Evolutionary conservation across 2,797 vertebrate species (phyloP).

Genomic region (Sebastes itinus): DNA sequence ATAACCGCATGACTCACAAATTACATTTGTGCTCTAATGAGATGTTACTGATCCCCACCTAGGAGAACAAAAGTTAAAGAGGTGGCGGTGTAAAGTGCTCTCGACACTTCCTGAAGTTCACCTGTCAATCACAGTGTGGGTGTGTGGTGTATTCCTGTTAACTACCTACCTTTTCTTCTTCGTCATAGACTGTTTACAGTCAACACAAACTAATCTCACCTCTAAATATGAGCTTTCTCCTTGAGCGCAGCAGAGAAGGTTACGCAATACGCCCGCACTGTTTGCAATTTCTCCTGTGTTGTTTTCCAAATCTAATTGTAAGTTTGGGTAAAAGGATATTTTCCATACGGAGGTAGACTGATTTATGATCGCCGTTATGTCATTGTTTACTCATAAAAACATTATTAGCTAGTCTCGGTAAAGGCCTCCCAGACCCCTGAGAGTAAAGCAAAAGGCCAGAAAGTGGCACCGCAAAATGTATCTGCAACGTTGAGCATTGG

Average conservation of each 20-base stretch:
- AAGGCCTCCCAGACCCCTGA: background rate
- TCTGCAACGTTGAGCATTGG: background rate
- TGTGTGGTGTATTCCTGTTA: background rate
- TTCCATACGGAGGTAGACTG: background rate
- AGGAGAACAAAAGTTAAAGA: background rate
- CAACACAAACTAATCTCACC: background rate
- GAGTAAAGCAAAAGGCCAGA: background rate
- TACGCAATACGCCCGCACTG: no score
- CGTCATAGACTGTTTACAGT: background rate
- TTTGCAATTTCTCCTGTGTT: no score
- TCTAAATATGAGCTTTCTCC: background rate
- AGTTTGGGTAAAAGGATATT: background rate
- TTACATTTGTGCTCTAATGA: background rate
- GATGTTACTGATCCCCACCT: background rate
- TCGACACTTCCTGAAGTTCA: background rate
- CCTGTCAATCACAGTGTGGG: background rate
- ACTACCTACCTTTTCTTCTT: background rate
- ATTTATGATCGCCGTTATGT: background rate
- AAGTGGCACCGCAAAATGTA: background rate
- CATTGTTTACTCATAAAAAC: background rate
- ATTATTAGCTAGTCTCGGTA: background rate
- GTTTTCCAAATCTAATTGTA: background rate
- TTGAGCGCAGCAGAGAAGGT: background rate
- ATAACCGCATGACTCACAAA: background rate
- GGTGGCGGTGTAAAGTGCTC: background rate